Conservation (phyloP, 2,888 invertebrate species). For the Cantharis nigra region DNA sequence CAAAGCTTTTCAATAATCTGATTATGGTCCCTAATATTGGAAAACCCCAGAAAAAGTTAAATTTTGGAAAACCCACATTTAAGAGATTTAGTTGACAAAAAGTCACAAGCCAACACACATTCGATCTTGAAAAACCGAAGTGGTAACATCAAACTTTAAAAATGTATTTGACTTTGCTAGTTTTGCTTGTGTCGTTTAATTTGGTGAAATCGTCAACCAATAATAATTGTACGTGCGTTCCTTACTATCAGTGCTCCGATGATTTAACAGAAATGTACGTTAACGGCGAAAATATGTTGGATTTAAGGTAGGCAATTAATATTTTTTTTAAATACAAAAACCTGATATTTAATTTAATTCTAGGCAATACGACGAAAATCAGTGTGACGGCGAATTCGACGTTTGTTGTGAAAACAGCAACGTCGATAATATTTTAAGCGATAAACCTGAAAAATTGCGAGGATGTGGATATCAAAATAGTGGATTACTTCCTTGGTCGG, state of each 20-base stretch:
- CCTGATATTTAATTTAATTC: background rate
- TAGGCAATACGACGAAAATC: background rate
- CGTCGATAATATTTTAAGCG: background rate
- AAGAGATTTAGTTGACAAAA: background rate
- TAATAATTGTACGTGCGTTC: conserved; percentile 22
- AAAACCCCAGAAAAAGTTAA: background rate
- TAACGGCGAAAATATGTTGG: conserved; percentile 21
- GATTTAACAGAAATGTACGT: conserved; percentile 14
- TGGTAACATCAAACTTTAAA: background rate
- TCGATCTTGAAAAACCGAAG: background rate
- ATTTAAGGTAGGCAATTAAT: conserved; percentile 12
- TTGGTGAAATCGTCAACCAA: background rate
- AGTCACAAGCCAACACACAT: background rate
- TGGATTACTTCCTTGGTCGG: background rate
- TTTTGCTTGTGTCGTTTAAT: background rate
- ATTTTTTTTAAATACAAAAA: background rate
- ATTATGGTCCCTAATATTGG: background rate
- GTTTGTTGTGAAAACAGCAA: background rate
- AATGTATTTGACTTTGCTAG: background rate
- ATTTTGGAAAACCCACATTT: background rate
- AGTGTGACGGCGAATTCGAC: background rate
- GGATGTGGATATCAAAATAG: background rate
- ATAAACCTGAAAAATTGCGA: background rate
- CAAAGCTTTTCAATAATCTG: background rate
- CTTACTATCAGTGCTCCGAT: conserved; percentile 27